A percentile compares a stretch with the other conserved stretches of the same genome.
Conservation (phyloP, 2,797 vertebrate species). For the Paedocypris micromegethes region DNA sequence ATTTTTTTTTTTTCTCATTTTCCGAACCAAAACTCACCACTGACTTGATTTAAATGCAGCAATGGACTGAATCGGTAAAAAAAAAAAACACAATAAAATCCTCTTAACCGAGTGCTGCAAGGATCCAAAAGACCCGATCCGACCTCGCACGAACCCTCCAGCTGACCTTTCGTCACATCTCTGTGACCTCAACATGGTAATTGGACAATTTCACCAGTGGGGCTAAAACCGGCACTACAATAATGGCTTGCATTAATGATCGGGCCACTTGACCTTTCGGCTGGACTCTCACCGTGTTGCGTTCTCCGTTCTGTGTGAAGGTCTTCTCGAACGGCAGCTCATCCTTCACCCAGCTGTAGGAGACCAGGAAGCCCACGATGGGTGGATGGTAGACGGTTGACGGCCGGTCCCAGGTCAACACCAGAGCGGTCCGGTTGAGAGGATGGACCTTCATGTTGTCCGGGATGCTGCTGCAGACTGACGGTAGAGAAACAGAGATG, state of each 20-base stretch:
- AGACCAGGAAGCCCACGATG: conserved; percentile 91
- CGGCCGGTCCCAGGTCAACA: conserved; percentile 91
- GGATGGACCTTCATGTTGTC: conserved; percentile 92
- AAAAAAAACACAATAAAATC: too few species aligned
- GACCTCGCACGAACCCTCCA: not conserved
- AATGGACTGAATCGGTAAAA: too few species aligned
- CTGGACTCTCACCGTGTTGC: conserved; percentile 81
- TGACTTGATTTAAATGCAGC: too few species aligned
- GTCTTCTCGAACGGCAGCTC: conserved; percentile 91
- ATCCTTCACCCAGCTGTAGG: conserved; percentile 96
- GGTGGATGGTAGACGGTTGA: conserved; percentile 90
- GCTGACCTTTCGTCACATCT: not conserved
- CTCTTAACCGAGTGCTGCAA: too few species aligned
- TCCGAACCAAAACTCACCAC: too few species aligned
- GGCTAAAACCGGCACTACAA: not conserved
- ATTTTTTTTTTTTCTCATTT: too few species aligned
- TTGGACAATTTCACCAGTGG: not conserved
- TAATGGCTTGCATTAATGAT: not conserved
- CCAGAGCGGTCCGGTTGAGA: conserved; percentile 84
- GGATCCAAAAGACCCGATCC: too few species aligned
- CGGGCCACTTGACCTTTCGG: not conserved
- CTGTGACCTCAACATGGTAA: not conserved
- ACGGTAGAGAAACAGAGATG: conserved; percentile 2
- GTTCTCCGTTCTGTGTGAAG: conserved; percentile 89
- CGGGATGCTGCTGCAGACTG: conserved; percentile 94